phyloP scores from a whole-genome alignment of 30 jellyfish, hydroid and myxozoan species.

The Mastigias papua region DNA sequence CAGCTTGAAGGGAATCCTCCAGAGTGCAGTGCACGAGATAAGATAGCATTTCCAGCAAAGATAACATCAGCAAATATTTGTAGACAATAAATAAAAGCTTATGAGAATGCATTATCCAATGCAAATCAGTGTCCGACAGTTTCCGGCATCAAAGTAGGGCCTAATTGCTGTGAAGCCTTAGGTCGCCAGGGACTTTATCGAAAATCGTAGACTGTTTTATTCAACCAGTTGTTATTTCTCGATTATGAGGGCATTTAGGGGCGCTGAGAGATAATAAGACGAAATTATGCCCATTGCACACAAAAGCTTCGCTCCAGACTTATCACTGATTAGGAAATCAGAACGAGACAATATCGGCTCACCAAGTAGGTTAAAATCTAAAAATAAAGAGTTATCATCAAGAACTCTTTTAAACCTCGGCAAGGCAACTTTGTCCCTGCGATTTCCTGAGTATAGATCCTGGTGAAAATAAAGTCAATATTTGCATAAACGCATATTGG shows the following conservation, averaged over 20 bases:
- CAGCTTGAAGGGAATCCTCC: neutral
- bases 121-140: neutral
- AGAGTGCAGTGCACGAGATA: neutral
- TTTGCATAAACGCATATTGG: neutral
- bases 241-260: neutral
- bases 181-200: neutral
- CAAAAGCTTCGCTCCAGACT: neutral
- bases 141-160: neutral
- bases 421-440: neutral
- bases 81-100: neutral
- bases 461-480: neutral
- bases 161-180: neutral
- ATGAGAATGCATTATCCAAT: neutral
- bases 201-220: neutral
- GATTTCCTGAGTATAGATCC: neutral
- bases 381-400: neutral
- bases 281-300: neutral
- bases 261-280: neutral
- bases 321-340: neutral
- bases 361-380: neutral
- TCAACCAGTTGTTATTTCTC: neutral
- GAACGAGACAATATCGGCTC: neutral
- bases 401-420: neutral
- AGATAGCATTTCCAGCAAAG: neutral
- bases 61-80: slow-evolving; percentile 1